Evolutionary conservation across 2,113 vertebrate species (phyloP).

Genomic region (Lathamus discolor): DNA sequence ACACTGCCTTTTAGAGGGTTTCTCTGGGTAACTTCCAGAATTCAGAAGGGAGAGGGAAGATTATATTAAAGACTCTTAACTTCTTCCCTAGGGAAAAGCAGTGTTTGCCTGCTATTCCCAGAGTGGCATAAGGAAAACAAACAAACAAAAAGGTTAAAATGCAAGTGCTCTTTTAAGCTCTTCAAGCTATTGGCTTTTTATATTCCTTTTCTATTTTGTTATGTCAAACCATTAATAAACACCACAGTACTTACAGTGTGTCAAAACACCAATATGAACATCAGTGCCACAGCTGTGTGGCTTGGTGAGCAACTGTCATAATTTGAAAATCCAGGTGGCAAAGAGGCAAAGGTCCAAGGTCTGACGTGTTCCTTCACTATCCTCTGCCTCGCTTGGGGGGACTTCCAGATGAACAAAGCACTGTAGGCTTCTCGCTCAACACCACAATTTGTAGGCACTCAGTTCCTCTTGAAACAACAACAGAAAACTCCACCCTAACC

Average conservation of each 20-base stretch:
- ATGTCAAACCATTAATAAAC: not conserved
- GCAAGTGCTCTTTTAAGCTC: not conserved
- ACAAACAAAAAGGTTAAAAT: not conserved
- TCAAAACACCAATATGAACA: not conserved
- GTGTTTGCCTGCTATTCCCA: not conserved
- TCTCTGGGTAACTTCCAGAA: not conserved
- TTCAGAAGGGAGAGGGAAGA: not conserved
- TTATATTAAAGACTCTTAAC: not conserved
- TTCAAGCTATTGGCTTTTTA: not conserved
- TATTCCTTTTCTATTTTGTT: not conserved
- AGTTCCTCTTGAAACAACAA: not conserved
- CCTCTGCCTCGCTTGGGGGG: rapidly evolving
- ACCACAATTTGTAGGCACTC: not conserved
- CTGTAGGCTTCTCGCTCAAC: not conserved
- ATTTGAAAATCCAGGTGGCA: not conserved
- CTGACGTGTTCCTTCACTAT: not conserved
- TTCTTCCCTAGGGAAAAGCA: not conserved
- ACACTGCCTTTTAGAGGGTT: not conserved
- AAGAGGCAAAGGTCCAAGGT: not conserved
- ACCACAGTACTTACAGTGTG: not conserved
- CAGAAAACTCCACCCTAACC: not conserved
- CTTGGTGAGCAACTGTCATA: not conserved
- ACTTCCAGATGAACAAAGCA: not conserved
- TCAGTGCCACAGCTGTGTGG: not conserved
- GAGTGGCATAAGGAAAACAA: not conserved